These are phyloP conservation scores for Callyntrura sp. DNA, from an alignment of 2,888 invertebrate species.

Conservation along the genomic window DNA sequence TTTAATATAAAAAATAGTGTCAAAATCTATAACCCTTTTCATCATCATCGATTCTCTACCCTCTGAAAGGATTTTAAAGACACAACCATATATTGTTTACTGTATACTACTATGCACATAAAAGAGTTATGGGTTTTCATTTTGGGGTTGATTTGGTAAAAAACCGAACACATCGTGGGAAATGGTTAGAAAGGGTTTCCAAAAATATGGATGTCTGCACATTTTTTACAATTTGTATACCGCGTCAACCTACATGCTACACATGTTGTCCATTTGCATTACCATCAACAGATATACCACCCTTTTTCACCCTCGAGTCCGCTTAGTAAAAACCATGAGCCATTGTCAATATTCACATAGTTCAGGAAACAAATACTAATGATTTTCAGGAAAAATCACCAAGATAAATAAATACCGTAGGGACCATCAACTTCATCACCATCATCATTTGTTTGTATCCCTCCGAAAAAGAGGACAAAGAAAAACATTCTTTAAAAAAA, in stretches of 20 bases:
- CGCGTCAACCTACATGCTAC: conserved; percentile 42
- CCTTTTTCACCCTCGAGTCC: background rate
- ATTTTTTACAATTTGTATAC: too few relatives aligned
- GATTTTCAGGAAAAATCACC: conserved; percentile 47
- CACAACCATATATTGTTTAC: background rate
- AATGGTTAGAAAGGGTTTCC: conserved; percentile 68
- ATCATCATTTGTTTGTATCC: background rate
- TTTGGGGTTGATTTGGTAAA: background rate
- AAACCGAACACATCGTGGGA: conserved; percentile 68
- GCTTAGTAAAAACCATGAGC: background rate
- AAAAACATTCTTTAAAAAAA: conserved; percentile 54
- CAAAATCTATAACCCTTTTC: conserved; percentile 48
- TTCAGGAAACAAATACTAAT: conserved; percentile 41
- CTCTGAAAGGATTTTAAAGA: conserved; percentile 24
- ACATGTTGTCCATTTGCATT: conserved; percentile 73
- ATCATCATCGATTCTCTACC: conserved; percentile 14
- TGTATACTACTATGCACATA: background rate
- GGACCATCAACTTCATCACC: background rate
- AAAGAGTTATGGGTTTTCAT: background rate
- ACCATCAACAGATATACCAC: background rate
- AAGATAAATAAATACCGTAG: conserved; percentile 71
- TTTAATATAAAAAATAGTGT: background rate
- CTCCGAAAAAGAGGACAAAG: conserved; percentile 53
- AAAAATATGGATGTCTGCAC: conserved; percentile 35
- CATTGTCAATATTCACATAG: background rate